A percentile compares a stretch with the other conserved stretches of the same genome.
These are phyloP conservation scores for Caenorhabditis imperialis DNA, from an alignment of 2,888 invertebrate genomes.

Conservation along the genomic window DNA sequence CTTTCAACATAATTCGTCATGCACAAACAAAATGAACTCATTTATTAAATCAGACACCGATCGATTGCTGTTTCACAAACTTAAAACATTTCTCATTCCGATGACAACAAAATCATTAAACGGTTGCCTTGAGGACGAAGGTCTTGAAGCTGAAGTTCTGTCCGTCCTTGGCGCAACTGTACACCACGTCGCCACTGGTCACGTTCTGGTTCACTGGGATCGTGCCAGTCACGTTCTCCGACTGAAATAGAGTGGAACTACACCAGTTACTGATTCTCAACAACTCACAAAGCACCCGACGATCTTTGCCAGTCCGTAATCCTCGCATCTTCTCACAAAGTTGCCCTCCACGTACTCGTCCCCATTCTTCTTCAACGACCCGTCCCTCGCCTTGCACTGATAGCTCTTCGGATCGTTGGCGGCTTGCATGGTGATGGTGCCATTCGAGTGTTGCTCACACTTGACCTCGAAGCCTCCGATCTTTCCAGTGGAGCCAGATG, in stretches of 20 bases:
- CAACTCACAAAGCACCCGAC: slow-evolving; percentile 43
- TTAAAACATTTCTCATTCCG: slow-evolving; percentile 16
- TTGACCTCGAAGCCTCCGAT: slow-evolving; percentile 59
- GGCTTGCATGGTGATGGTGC: slow-evolving; percentile 63
- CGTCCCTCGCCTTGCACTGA: slow-evolving; percentile 43
- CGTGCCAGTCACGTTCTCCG: slow-evolving; percentile 23
- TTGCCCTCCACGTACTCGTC: slow-evolving; percentile 44
- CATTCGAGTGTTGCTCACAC: slow-evolving; percentile 63
- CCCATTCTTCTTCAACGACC: slow-evolving; percentile 45
- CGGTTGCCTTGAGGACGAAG: slow-evolving; percentile 30
- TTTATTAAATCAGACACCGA: not conserved
- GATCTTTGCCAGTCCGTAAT: slow-evolving; percentile 41
- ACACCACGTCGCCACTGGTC: slow-evolving; percentile 28
- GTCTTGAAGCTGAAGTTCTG: slow-evolving; percentile 44
- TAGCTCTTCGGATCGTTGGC: slow-evolving; percentile 50
- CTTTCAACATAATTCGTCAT: too few relatives aligned
- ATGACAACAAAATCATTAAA: slow-evolving; percentile 4
- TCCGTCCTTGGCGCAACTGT: slow-evolving; percentile 49
- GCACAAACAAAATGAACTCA: too few relatives aligned
- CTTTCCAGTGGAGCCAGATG: slow-evolving; percentile 39
- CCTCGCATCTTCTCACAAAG: slow-evolving; percentile 44
- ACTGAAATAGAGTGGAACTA: slow-evolving; percentile 6
- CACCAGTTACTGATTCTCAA: too few relatives aligned
- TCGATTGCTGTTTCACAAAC: slow-evolving; percentile 10
- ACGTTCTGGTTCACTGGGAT: slow-evolving; percentile 46